These are phyloP conservation scores for Mus pahari DNA, from an alignment of 2,113 vertebrate genomes.

Conservation along the genomic window DNA sequence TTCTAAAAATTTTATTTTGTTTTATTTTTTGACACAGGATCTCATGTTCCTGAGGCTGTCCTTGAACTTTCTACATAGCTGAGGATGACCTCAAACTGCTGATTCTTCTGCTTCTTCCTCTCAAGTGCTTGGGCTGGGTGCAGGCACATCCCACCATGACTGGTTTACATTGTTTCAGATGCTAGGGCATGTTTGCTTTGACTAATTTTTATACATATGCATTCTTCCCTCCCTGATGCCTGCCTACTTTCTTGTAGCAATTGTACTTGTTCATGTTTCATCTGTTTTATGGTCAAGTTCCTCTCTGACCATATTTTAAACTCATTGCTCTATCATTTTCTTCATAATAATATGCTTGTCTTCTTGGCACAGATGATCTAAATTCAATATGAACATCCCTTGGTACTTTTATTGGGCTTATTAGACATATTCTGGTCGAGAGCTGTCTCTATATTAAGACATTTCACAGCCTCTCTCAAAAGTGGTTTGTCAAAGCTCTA, in stretches of 20 bases:
- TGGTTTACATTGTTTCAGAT: not conserved
- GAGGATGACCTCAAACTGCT: not conserved
- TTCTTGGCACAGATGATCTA: not conserved
- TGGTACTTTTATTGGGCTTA: not conserved
- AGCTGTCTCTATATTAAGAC: not conserved
- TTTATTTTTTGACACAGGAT: not conserved
- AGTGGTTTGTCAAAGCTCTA: not conserved
- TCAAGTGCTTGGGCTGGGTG: too few species aligned
- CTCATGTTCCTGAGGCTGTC: not conserved
- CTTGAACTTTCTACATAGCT: not conserved
- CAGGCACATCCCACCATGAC: not conserved
- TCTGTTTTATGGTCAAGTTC: not conserved
- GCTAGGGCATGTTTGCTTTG: not conserved
- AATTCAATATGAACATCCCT: not conserved
- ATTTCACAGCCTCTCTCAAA: not conserved
- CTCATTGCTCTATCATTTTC: not conserved
- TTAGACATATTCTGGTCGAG: not conserved
- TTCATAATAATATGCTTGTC: not conserved
- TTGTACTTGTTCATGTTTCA: not conserved
- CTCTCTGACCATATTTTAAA: not conserved
- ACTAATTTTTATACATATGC: not conserved
- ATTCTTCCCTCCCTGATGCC: not conserved
- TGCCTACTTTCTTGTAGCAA: fast-evolving
- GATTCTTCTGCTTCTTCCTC: not conserved
- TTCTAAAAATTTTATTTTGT: not conserved